Conservation (phyloP, 2,888 invertebrate species). For the Himalopsyche tibetana region DNA sequence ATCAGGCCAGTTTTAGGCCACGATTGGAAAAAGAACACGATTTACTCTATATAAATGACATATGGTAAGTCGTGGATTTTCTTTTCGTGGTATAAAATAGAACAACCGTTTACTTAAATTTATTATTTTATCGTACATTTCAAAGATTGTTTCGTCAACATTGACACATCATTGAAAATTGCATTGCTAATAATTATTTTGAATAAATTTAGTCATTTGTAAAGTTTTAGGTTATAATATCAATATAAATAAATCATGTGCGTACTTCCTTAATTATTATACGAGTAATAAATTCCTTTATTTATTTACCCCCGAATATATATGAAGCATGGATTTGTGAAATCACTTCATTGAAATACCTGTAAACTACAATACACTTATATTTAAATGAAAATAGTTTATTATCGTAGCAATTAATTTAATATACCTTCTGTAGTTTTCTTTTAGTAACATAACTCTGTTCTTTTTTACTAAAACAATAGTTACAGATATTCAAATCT, state of each 20-base stretch:
- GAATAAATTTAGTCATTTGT: constrained; percentile 3
- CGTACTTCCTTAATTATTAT: constrained; percentile 8
- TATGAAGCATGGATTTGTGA: not conserved
- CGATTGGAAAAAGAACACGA: too few species aligned
- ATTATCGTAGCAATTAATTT: not conserved
- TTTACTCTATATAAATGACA: too few species aligned
- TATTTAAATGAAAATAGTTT: constrained; percentile 27
- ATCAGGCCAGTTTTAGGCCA: too few species aligned
- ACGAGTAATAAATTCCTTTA: constrained; percentile 22
- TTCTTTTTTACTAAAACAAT: not conserved
- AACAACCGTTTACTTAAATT: too few species aligned
- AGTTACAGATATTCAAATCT: too few species aligned
- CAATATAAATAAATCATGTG: not conserved
- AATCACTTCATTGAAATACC: not conserved
- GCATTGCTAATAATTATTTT: not conserved
- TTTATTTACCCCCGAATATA: constrained; percentile 19
- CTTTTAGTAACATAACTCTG: not conserved
- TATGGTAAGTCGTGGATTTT: too few species aligned
- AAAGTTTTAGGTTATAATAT: constrained; percentile 7
- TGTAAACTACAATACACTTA: not conserved
- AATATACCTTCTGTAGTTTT: not conserved
- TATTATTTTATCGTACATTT: too few species aligned
- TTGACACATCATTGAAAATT: not conserved
- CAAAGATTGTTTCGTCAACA: too few species aligned
- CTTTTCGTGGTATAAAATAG: too few species aligned